Percentiles rank a stretch among this genome's conserved stretches.
Evolutionary conservation across 2,113 vertebrate genomes (phyloP).

Genomic region (Cavia aperea): DNA sequence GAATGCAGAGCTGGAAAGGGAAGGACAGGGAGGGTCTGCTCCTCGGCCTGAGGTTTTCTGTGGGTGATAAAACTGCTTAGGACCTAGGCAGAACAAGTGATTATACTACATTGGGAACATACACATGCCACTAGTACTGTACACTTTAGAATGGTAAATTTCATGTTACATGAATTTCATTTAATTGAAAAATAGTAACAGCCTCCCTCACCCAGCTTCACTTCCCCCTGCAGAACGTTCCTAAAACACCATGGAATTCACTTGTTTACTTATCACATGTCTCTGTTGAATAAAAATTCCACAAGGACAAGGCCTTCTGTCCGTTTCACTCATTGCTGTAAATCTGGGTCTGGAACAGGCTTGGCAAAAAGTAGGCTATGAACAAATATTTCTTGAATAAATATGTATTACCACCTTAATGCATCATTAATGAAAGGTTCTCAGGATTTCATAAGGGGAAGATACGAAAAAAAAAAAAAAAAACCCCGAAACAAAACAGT

Average conservation of each 20-base stretch:
- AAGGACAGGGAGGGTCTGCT: too few species aligned
- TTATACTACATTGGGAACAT: not conserved
- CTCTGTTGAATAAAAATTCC: not conserved
- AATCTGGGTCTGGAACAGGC: not conserved
- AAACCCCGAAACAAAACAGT: not conserved
- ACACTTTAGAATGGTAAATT: not conserved
- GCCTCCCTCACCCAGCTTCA: not conserved
- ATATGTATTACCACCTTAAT: not conserved
- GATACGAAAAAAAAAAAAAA: not conserved
- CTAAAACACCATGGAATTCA: rapidly evolving
- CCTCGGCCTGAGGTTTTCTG: not conserved
- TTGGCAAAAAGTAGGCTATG: not conserved
- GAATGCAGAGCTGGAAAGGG: not conserved
- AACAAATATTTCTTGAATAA: not conserved
- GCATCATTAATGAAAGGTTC: not conserved
- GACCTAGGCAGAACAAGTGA: not conserved
- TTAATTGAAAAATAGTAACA: not conserved
- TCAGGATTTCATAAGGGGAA: not conserved
- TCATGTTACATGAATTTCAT: not conserved
- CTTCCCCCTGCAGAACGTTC: not conserved
- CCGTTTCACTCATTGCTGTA: not conserved
- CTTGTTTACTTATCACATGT: rapidly evolving
- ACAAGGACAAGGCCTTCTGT: not conserved
- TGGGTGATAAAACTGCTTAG: not conserved
- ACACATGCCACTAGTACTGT: not conserved